phyloP scores from a whole-genome alignment of 1,140 invertebrate genomes.

The Charaxes varanes region DNA sequence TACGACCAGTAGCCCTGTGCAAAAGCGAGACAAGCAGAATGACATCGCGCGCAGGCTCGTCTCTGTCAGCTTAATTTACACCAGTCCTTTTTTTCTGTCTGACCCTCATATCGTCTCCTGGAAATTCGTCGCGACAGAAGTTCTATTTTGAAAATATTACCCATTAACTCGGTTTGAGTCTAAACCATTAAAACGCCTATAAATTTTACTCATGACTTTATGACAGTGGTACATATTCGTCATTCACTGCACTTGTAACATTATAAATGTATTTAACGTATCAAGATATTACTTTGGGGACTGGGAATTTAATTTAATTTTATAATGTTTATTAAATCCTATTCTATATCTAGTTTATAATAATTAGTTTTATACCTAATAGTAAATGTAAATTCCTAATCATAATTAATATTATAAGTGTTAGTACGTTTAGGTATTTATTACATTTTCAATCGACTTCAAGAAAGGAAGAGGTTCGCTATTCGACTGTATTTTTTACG shows the following conservation, averaged over 20 bases:
- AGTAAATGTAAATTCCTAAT: too few species aligned
- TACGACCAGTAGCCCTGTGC: slow-evolving; percentile 34
- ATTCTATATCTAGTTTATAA: too few species aligned
- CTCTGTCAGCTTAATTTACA: slow-evolving; percentile 43
- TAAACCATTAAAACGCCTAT: slow-evolving; percentile 10
- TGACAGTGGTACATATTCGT: too few species aligned
- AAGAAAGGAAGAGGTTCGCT: too few species aligned
- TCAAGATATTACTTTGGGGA: neutral
- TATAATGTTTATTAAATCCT: too few species aligned
- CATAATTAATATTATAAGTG: too few species aligned
- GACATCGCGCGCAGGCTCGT: slow-evolving; percentile 22
- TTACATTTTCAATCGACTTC: too few species aligned
- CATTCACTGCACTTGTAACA: neutral
- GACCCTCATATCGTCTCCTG: slow-evolving; percentile 45
- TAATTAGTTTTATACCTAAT: too few species aligned
- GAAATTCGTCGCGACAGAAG: slow-evolving; percentile 49
- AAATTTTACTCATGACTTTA: slow-evolving; percentile 6
- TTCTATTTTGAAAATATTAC: slow-evolving; percentile 47
- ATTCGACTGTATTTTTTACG: too few species aligned
- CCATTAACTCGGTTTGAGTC: slow-evolving; percentile 13
- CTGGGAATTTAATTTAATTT: too few species aligned
- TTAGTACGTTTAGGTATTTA: too few species aligned
- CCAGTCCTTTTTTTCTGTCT: slow-evolving; percentile 56
- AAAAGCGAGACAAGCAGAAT: slow-evolving; percentile 19
- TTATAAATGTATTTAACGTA: slow-evolving; percentile 1